Conservation (phyloP, 2,888 invertebrate species). For the Ophion obscuratus region DNA sequence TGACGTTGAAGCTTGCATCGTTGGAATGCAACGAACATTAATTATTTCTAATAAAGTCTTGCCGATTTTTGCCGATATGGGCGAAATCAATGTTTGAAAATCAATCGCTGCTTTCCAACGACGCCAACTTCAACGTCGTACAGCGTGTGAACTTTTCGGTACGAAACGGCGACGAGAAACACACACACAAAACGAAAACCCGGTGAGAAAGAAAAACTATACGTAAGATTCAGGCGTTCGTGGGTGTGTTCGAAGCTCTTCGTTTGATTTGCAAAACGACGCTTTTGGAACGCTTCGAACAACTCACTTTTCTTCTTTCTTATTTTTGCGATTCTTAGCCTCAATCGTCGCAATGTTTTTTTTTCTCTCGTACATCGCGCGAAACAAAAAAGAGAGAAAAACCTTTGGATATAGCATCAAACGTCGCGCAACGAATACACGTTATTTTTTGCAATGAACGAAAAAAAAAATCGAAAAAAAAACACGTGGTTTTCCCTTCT, state of each 20-base stretch:
- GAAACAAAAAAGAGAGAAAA: constrained; percentile 30
- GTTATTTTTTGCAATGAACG: constrained; percentile 53
- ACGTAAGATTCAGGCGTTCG: constrained; percentile 17
- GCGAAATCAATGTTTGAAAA: too few species aligned
- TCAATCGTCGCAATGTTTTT: constrained; percentile 38
- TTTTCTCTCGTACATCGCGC: constrained; percentile 42
- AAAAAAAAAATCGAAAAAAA: neutral
- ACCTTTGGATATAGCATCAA: constrained; percentile 66
- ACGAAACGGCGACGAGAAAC: constrained; percentile 25
- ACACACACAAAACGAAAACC: constrained; percentile 3
- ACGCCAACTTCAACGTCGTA: too few species aligned
- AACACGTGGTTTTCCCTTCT: constrained; percentile 44
- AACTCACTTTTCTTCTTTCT: neutral
- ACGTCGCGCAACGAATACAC: constrained; percentile 55
- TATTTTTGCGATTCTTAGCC: constrained; percentile 7
- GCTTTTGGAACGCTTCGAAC: constrained; percentile 32
- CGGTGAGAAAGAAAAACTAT: constrained; percentile 32
- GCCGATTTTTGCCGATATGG: too few species aligned
- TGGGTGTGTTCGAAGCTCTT: constrained; percentile 42
- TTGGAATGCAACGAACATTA: too few species aligned
- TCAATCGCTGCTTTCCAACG: too few species aligned
- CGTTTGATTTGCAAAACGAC: constrained; percentile 34
- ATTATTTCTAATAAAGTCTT: too few species aligned
- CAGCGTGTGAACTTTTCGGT: too few species aligned
- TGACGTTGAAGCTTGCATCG: too few species aligned